Evolutionary conservation across 2,113 vertebrate species (phyloP), one percentile per base, ranked within the genome.

Genomic region (Leucoraja erinaceus): DNA sequence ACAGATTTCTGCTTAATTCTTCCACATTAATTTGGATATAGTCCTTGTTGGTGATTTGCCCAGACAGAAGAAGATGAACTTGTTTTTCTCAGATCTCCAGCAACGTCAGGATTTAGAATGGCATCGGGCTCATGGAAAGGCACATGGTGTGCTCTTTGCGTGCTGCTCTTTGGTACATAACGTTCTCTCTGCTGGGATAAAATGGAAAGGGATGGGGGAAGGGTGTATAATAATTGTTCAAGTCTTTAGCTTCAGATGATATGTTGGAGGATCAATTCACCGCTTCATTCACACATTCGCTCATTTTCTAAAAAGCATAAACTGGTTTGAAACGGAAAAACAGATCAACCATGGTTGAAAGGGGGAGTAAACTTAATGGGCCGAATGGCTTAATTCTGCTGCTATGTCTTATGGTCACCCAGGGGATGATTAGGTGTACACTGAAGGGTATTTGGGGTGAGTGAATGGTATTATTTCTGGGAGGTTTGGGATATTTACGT

Each of bases 1-100:
- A 95, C 94, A 94, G 96, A 97, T 97, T 97, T 96, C 96, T 95
- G 93, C 95, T 94, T 94, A 96, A 96, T 95, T 96, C 93, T 94
- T 96, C 78, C n/a, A 0, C 94, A 94, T 96, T 96, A 96, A 96
- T 95, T 95, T 96, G 95, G 96, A 96, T 96, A 95, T 94, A 94
- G 93, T 95, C 94, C 93, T 94, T 93, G 0, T 96, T 95, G 94
- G 93, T 94, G 94, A 94, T 94, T 0, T 90, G 93, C 78, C 72
- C 83, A 14, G 20, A 93, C 92, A 94, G 95, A 9, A 93, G 90
- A 93, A 93, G 94, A 94, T 20, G 93, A 93, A 94, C 93, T 93
- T 74, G 20, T 47, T 11, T 72, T 72, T 47, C 66, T 22, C 3
- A 72, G 18, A 38, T 33, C 16, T n/a, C 31, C 38, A 25, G 63